Conservation (phyloP, 2,888 invertebrate species). For the Stramonita haemastoma region DNA sequence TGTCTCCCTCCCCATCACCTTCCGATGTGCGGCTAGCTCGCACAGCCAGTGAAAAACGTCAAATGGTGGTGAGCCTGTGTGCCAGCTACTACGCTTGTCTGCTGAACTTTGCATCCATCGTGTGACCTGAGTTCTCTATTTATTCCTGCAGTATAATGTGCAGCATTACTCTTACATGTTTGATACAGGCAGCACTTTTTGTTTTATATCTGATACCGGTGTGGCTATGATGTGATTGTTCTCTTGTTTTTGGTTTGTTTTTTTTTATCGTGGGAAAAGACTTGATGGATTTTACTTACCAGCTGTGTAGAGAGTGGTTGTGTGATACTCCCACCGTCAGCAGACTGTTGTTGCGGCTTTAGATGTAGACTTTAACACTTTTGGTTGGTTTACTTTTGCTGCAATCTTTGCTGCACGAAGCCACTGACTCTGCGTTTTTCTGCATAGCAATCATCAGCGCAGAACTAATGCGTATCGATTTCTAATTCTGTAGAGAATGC, state of each 20-base stretch:
- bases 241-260: neutral
- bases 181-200: neutral
- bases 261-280: neutral
- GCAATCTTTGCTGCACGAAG: too few species aligned
- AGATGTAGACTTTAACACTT: neutral
- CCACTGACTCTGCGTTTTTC: too few species aligned
- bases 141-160: neutral
- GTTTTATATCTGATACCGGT: neutral
- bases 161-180: conserved; percentile 20
- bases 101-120: neutral
- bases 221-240: neutral
- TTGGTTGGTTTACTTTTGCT: neutral
- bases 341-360: conserved; percentile 8
- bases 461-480: too few species aligned
- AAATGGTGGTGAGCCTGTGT: conserved; percentile 34
- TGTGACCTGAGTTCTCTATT: neutral
- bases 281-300: neutral
- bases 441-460: too few species aligned
- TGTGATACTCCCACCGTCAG: neutral
- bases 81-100: neutral
- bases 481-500: too few species aligned
- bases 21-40: conserved; percentile 34
- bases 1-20: conserved; percentile 25
- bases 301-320: neutral
- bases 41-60: conserved; percentile 37